Base-by-base conservation (phyloP, 2,797 vertebrate genomes). In the Molothrus aeneus region DNA sequence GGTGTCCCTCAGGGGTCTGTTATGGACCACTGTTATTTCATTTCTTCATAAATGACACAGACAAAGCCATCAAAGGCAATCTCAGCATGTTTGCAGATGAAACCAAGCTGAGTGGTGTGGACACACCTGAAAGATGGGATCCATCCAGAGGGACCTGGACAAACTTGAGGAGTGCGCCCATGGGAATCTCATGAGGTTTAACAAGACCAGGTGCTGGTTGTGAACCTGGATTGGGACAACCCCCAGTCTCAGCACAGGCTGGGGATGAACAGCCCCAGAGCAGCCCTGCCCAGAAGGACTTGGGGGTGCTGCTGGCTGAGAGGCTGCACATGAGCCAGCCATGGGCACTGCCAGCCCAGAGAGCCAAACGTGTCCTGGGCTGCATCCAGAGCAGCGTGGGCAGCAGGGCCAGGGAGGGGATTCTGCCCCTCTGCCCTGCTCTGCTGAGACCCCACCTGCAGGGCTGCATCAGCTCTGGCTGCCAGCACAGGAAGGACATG, bases 211-310 rank as follows among this genome's bases (percentile, higher is more conserved):
- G 17, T 25, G 16, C 43, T 4, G 19, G 10, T 63, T 7, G 10
- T 75, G 42, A 2, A 5, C 9, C 22, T 29, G 48, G 47, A 1
- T 3, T 0, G 0, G 18, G 26, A 1, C 26, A 32, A 2, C 0
- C 7, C 36, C 32, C 0, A 0, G 6, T 20, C 25, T 1, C 11
- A 66, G 2, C 40, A 17, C 21, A 32, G 70, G 31, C 11, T 75
- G 78, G 26, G 14, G 10, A 69, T 54, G 47, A 16, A 7, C 26
- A 61, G 48, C 19, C 5, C 3, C 4, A 36, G 48, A 54, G 56
- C n/a, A 75, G 61, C 70, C 70, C 48, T 54, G 31, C 34, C 18
- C 29, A 54, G 78, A 32, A 13, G 61, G 40, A 36, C 34, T 3
- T 36, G 34, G 31, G 29, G 34, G 5, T 47, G 54, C 61, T 60